Percentiles rank a stretch among this genome's conserved stretches.
phyloP scores from a whole-genome alignment of 1,140 invertebrate genomes.

The Orussus abietinus region DNA sequence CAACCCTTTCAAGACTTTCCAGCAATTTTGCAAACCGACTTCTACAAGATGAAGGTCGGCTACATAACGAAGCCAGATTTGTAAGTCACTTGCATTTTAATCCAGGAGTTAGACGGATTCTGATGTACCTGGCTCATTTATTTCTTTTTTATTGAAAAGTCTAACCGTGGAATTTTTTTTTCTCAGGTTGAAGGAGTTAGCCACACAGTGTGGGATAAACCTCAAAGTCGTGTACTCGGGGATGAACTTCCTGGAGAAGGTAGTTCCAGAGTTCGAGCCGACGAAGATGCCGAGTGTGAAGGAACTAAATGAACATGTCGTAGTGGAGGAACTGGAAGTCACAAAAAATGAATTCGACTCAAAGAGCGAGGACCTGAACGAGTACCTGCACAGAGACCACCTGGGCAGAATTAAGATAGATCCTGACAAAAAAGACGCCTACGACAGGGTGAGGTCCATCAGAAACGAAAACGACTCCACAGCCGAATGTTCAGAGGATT shows the following conservation, averaged over 20 bases:
- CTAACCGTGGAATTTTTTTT: no score
- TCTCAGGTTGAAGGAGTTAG: conserved; percentile 33
- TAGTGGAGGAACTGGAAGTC: conserved; percentile 15
- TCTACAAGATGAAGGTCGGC: conserved; percentile 36
- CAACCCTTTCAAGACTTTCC: conserved; percentile 33
- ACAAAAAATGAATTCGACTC: neutral
- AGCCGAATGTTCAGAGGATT: conserved; percentile 20
- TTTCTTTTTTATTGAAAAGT: neutral
- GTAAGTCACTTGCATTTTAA: conserved; percentile 29
- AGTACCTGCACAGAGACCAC: conserved; percentile 33
- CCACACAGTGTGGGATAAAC: conserved; percentile 28
- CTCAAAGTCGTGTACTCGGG: conserved; percentile 29
- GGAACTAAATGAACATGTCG: conserved; percentile 18
- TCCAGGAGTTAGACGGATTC: neutral
- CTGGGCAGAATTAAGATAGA: conserved; percentile 28
- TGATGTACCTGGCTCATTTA: no score
- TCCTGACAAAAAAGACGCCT: conserved; percentile 24
- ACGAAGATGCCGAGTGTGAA: conserved; percentile 17
- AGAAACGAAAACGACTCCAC: conserved; percentile 2
- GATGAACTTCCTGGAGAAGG: conserved; percentile 40
- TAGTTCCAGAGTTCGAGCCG: conserved; percentile 30
- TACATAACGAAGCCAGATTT: conserved; percentile 34
- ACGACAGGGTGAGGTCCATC: conserved; percentile 10
- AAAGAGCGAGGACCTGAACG: conserved; percentile 26
- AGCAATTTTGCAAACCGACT: conserved; percentile 30